These are phyloP conservation scores for Lucilia sericata DNA, from an alignment of 1,140 invertebrate genomes.

Conservation along the genomic window DNA sequence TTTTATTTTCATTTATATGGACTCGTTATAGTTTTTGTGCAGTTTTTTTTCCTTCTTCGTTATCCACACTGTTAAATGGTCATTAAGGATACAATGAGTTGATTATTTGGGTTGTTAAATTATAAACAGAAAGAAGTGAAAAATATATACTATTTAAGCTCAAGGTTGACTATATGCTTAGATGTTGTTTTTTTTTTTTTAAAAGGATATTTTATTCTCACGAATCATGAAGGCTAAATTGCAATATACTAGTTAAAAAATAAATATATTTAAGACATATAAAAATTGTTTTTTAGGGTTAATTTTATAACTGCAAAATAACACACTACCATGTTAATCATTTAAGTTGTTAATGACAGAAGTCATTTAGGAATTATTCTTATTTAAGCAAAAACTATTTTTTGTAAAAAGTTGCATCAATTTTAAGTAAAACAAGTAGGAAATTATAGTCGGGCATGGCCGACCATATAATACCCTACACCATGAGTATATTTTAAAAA, in stretches of 20 bases:
- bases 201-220: slow-evolving; percentile 17
- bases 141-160: not conserved
- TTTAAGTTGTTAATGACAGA: no score
- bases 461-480: no score
- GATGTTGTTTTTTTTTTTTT: no score
- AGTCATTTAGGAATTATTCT: no score
- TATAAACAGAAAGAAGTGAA: not conserved
- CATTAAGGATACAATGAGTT: slow-evolving; percentile 38
- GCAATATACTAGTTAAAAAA: not conserved
- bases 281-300: not conserved
- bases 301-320: not conserved
- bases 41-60: slow-evolving; percentile 13
- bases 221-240: not conserved
- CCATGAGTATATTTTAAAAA: no score
- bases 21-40: not conserved
- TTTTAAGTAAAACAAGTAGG: no score
- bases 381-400: slow-evolving; percentile 37
- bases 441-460: no score
- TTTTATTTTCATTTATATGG: slow-evolving; percentile 30
- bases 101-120: slow-evolving; percentile 39
- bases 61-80: slow-evolving; percentile 32
- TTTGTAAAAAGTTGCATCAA: no score
- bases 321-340: not conserved
- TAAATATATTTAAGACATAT: not conserved
- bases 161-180: not conserved